phyloP scores from a whole-genome alignment of 2,888 invertebrate species.

The Oxyteleia sp. region DNA sequence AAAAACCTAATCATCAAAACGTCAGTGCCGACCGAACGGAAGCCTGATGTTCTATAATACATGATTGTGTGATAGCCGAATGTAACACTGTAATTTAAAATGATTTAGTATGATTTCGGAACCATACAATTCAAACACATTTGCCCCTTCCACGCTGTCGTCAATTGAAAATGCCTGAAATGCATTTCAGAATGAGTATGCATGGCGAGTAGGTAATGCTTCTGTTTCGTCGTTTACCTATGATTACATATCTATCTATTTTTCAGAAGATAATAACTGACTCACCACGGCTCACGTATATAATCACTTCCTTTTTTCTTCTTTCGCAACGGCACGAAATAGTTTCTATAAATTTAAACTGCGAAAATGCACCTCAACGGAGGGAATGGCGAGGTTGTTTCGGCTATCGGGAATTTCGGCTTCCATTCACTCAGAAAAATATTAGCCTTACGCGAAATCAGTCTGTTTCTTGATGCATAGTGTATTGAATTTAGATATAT shows the following conservation, averaged over 20 bases:
- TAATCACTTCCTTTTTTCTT: conserved; percentile 29
- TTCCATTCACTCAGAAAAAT: no score
- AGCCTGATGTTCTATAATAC: conserved; percentile 66
- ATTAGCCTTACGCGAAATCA: no score
- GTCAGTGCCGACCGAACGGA: conserved; percentile 45
- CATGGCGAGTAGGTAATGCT: conserved; percentile 36
- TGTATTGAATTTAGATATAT: no score
- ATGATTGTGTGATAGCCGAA: conserved; percentile 61
- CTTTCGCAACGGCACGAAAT: no score
- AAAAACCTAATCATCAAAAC: conserved; percentile 53
- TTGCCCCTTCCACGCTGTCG: conserved; percentile 48
- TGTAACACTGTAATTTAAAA: conserved; percentile 71
- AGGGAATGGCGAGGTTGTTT: no score
- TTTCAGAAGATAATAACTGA: conserved; percentile 44
- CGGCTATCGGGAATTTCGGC: no score
- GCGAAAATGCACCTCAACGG: no score
- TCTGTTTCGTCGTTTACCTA: conserved; percentile 55
- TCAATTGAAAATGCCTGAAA: conserved; percentile 58
- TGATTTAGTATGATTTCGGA: conserved; percentile 71
- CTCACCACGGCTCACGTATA: conserved; percentile 19
- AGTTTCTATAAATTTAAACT: no score
- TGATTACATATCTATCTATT: conserved; percentile 43
- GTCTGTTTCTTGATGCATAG: no score
- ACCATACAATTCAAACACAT: conserved; percentile 69
- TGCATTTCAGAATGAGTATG: conserved; percentile 43